Conservation (phyloP, 2,888 invertebrate species). For the Masnerella sp. region DNA sequence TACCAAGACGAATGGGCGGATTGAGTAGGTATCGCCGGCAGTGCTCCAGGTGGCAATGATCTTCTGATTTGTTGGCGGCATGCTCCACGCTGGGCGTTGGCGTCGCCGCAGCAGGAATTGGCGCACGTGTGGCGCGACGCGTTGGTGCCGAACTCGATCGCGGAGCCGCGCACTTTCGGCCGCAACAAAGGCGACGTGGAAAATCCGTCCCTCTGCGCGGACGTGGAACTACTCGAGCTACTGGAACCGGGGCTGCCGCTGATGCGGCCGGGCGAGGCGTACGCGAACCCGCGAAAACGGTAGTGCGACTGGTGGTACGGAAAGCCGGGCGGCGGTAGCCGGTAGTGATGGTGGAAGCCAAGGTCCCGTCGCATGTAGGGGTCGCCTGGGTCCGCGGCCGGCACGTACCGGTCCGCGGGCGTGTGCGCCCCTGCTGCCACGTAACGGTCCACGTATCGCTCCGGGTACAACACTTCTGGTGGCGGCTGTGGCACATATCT, state of each 20-base stretch:
- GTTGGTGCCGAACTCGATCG: constrained; percentile 70
- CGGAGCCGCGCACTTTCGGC: constrained; percentile 75
- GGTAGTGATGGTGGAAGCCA: constrained; percentile 80
- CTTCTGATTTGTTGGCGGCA: constrained; percentile 81
- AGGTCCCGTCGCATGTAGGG: constrained; percentile 81
- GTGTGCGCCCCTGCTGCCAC: constrained; percentile 85
- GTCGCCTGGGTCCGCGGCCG: constrained; percentile 78
- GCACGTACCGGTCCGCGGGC: constrained; percentile 85
- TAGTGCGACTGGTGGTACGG: constrained; percentile 76
- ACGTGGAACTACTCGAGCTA: constrained; percentile 79
- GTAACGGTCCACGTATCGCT: constrained; percentile 79
- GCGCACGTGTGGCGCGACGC: constrained; percentile 66
- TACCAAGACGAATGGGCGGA: constrained; percentile 73
- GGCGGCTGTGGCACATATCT: constrained; percentile 81
- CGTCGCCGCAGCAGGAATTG: constrained; percentile 77
- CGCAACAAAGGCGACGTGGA: constrained; percentile 76
- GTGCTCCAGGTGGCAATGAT: constrained; percentile 80
- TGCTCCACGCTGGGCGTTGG: constrained; percentile 79
- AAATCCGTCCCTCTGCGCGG: constrained; percentile 76
- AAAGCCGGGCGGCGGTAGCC: constrained; percentile 79
- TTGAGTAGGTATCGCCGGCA: constrained; percentile 72
- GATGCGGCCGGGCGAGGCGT: constrained; percentile 73
- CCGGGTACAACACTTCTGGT: constrained; percentile 75
- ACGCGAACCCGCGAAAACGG: constrained; percentile 74
- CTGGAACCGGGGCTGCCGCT: constrained; percentile 78